A percentile compares a stretch with the other conserved stretches of the same genome.
phyloP scores from a whole-genome alignment of 1,140 invertebrate species.

The Dysdera silvatica region DNA sequence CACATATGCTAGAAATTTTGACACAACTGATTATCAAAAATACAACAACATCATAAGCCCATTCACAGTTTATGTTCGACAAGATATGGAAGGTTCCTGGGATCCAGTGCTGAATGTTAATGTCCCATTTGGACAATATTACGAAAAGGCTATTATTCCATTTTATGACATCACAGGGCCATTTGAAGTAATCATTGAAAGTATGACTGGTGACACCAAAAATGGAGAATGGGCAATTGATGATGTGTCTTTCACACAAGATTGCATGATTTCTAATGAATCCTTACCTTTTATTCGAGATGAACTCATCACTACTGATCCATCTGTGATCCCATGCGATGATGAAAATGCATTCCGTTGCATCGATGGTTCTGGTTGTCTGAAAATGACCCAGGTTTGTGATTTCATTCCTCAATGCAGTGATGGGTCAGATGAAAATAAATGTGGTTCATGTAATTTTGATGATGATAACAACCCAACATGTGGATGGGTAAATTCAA shows the following conservation, averaged over 20 bases:
- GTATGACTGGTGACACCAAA: constrained; percentile 32
- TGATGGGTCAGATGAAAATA: constrained; percentile 26
- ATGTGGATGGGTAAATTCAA: constrained; percentile 30
- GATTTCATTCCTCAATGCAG: constrained; percentile 30
- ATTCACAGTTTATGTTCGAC: constrained; percentile 17
- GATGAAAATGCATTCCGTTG: constrained; percentile 61
- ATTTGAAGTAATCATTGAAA: constrained; percentile 40
- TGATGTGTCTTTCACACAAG: constrained; percentile 43
- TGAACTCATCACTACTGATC: constrained; percentile 2
- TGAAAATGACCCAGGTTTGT: constrained; percentile 17
- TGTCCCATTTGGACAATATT: constrained; percentile 23
- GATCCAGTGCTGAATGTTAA: background rate
- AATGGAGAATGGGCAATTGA: constrained; percentile 43
- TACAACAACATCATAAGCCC: constrained; percentile 19
- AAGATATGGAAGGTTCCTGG: constrained; percentile 16
- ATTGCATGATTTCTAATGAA: constrained; percentile 26
- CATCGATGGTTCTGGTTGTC: constrained; percentile 71
- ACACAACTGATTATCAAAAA: constrained; percentile 19
- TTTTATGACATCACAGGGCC: constrained; percentile 4
- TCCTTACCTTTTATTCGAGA: constrained; percentile 5
- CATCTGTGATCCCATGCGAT: background rate
- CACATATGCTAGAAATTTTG: constrained; percentile 14
- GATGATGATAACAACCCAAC: constrained; percentile 10
- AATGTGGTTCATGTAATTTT: constrained; percentile 28
- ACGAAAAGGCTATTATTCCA: constrained; percentile 25